Percentiles rank a stretch among this genome's conserved stretches.
Evolutionary conservation across 2,797 vertebrate genomes (phyloP).

Genomic region (Centroberyx gerrardi): DNA sequence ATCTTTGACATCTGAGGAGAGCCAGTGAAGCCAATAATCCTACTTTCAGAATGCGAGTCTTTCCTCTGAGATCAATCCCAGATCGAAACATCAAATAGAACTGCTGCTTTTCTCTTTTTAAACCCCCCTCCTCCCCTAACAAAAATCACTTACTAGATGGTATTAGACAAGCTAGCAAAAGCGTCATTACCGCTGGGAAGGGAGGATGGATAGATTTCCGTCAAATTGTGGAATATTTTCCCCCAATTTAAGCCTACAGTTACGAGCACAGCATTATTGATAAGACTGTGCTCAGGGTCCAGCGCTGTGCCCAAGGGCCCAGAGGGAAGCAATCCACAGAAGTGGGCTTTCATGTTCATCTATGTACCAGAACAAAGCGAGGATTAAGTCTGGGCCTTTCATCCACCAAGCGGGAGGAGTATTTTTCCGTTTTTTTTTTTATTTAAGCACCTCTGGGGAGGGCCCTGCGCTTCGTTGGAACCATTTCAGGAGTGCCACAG

Average conservation of each 20-base stretch:
- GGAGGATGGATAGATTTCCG: slow-evolving; percentile 83
- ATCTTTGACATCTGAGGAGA: slow-evolving; percentile 99
- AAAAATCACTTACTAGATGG: slow-evolving; percentile 94
- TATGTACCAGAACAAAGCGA: slow-evolving; percentile 90
- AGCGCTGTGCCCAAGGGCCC: slow-evolving; percentile 77
- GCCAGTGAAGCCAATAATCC: slow-evolving; percentile 99
- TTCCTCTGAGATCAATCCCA: slow-evolving; percentile 98
- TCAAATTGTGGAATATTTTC: slow-evolving; percentile 91
- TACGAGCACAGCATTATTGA: slow-evolving; percentile 88
- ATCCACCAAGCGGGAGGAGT: slow-evolving; percentile 81
- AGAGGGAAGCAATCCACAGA: slow-evolving; percentile 85
- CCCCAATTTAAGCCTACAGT: slow-evolving; percentile 88
- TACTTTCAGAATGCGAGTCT: slow-evolving; percentile 97
- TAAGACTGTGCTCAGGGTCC: slow-evolving; percentile 84
- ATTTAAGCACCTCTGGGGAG: slow-evolving; percentile 65
- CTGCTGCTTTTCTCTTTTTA: slow-evolving; percentile 88
- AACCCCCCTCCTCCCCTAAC: slow-evolving; percentile 70
- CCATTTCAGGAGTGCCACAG: slow-evolving; percentile 67
- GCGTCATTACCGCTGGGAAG: slow-evolving; percentile 90
- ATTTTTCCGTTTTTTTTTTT: slow-evolving; percentile 70
- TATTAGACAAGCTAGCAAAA: slow-evolving; percentile 91
- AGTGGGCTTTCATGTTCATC: slow-evolving; percentile 90
- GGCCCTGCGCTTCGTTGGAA: slow-evolving; percentile 50
- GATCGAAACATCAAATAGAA: slow-evolving; percentile 99
- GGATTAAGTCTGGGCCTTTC: slow-evolving; percentile 86